Conservation (phyloP, 2,888 invertebrate genomes). For the Oscheius sp. region DNA sequence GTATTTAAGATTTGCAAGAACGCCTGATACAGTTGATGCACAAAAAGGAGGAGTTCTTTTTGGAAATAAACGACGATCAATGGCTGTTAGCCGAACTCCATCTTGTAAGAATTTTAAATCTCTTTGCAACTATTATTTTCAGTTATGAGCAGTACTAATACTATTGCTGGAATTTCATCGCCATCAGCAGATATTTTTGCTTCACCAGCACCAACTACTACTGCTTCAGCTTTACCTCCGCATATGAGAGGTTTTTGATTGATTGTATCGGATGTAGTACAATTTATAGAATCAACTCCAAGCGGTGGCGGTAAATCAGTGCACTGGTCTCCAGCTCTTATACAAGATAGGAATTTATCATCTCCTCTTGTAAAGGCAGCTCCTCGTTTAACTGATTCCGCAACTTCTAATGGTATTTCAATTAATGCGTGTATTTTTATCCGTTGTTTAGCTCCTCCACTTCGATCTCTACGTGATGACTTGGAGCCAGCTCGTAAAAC, state of each 20-base stretch:
- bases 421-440: background rate
- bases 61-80: conserved; percentile 33
- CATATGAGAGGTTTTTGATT: conserved; percentile 48
- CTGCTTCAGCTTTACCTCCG: conserved; percentile 39
- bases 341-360: conserved; percentile 36
- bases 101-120: conserved; percentile 9
- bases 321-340: conserved; percentile 56
- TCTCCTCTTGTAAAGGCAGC: conserved; percentile 22
- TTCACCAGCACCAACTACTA: conserved; percentile 39
- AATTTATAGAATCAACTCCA: conserved; percentile 14
- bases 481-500: conserved; percentile 44
- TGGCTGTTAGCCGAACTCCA: conserved; percentile 28
- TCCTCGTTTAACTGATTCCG: conserved; percentile 1
- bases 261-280: background rate
- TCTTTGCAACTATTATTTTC: conserved; percentile 10
- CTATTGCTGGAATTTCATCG: conserved; percentile 38
- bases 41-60: conserved; percentile 17
- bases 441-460: conserved; percentile 47
- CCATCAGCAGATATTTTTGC: conserved; percentile 61
- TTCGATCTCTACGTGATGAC: conserved; percentile 53
- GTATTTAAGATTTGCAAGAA: background rate
- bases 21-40: conserved; percentile 5
- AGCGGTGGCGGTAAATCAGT: conserved; percentile 41
- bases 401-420: conserved; percentile 13
- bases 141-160: conserved; percentile 38